Base-by-base conservation (phyloP, 1,140 invertebrate species). In the Marisa cornuarietis region DNA sequence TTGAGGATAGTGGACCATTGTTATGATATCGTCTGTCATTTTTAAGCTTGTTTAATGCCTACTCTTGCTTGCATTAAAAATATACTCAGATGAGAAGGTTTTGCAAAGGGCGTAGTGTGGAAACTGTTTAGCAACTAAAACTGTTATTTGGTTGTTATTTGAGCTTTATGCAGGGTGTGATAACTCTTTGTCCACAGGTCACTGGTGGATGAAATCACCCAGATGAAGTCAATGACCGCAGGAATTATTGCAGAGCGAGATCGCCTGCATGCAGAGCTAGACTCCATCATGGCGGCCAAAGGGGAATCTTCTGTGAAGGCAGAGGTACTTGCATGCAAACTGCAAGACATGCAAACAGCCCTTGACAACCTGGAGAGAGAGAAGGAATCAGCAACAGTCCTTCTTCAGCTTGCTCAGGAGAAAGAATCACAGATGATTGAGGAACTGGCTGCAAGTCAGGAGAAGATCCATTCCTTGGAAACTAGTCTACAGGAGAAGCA, bases 321-420 rank as follows among this genome's bases (percentile, higher is more conserved):
- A 24, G 83, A 89, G 58, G 79, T 80, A 20, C 54, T 85, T 16
- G 85, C 83, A 76, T 71, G 79, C 22, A 72, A 85, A 51, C 54
- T 85, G 22, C 80, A 84, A 24, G 79, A 85, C n/a, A 68, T 82
- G 2, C 79, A 68, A 79, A 71, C 79, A 18, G 84, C 86, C 72
- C 84, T 86, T 77, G 86, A 87, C 61, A 81, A 80, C 51, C 52
- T 87, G 18, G 87, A 88, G 80, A 83, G 88, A 18, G 88, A 89
- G 79, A 88, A 87, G 68, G 87, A 88, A 42, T 87, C 87, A 20
- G 69, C 86, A 65, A 69, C 82, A 42, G 86, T 88, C 4, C 80
- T 87, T n/a, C 58, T 87, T 18, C 85, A 89, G n/a, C 69, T 89
- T 26, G 82, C 86, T 24, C 83, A 88, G 79, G 87, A 87, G 52